These are phyloP conservation scores for Scolopax bukidnonensis DNA, from an alignment of 2,797 vertebrate species.

Conservation along the genomic window DNA sequence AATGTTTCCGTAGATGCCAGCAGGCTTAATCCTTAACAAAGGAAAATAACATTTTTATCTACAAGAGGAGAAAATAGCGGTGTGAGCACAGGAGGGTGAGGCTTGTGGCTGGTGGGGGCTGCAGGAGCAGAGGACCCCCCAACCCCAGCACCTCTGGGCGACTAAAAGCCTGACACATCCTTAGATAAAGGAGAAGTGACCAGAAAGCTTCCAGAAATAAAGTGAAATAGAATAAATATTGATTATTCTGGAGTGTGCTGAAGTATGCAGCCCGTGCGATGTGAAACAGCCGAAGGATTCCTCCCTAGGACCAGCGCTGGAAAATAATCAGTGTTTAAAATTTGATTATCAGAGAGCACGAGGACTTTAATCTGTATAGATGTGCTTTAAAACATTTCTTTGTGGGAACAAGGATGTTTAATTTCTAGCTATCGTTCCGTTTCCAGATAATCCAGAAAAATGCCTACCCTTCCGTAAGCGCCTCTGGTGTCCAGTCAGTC, in stretches of 20 bases:
- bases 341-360: background rate
- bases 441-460: conserved; percentile 35
- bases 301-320: background rate
- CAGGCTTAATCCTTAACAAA: background rate
- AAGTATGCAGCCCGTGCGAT: background rate
- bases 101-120: rapidly evolving
- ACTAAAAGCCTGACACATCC: background rate
- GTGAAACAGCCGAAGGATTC: background rate
- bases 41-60: background rate
- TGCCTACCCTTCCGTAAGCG: background rate
- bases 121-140: rapidly evolving
- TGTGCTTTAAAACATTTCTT: conserved; percentile 4
- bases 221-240: background rate
- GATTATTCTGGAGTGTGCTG: background rate
- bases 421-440: conserved; percentile 12
- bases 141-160: background rate
- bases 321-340: conserved; percentile 15
- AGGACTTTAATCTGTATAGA: conserved; percentile 14
- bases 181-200: background rate
- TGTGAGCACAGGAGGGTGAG: rapidly evolving
- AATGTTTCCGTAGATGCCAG: conserved; percentile 9
- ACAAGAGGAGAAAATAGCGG: background rate
- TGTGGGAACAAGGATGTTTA: conserved; percentile 32
- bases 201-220: background rate
- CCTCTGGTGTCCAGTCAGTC: background rate